Evolutionary conservation across 1,140 invertebrate genomes (phyloP), one percentile per base, ranked within the genome.

Genomic region (Pogonognathellus flavescens): DNA sequence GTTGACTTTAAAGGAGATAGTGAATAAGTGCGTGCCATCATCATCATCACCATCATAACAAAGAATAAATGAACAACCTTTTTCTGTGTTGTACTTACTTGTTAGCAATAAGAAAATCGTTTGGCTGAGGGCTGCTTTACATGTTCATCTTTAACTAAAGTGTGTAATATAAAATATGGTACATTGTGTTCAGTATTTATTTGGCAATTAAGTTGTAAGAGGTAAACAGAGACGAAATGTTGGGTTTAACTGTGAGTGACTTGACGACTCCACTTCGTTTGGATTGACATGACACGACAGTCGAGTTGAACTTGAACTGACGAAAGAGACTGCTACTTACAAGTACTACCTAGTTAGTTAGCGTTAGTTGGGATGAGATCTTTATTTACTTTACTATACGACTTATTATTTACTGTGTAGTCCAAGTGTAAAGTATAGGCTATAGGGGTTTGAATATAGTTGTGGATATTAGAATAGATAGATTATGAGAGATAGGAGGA

Each of bases 321-420:
- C 20, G 16, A 60, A 14, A 20, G 25, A 1, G 14, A 11, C 14
- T 41, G 41, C 25, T 50, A 50, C 22, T 16, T 76, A n/a, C n/a
- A n/a, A n/a, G n/a, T n/a, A 76, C 14, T 3, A 49, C 0, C 2
- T 50, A 49, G 22, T 41, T 76, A 70, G 22, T 31, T 41, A 31
- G 62, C 11, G 11, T 7, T 1, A 14, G 25, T 49, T 50, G 14
- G 70, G 10, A 60, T 25, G 70, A 76, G 14, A 76, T 49, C 41
- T 76, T 50, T 76, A 76, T 76, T 76, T 76, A 18, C 70, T 76
- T 76, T n/a, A 18, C n/a, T n/a, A n/a, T n/a, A n/a, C n/a, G n/a
- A n/a, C n/a, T n/a, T n/a, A n/a, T n/a, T n/a, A n/a, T n/a, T n/a
- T n/a, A n/a, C n/a, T n/a, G n/a, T n/a, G n/a, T n/a, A n/a, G n/a